Evolutionary conservation across 2,113 vertebrate species (phyloP), one percentile per base, ranked within the genome.

Genomic region (Rhombomys opimus): DNA sequence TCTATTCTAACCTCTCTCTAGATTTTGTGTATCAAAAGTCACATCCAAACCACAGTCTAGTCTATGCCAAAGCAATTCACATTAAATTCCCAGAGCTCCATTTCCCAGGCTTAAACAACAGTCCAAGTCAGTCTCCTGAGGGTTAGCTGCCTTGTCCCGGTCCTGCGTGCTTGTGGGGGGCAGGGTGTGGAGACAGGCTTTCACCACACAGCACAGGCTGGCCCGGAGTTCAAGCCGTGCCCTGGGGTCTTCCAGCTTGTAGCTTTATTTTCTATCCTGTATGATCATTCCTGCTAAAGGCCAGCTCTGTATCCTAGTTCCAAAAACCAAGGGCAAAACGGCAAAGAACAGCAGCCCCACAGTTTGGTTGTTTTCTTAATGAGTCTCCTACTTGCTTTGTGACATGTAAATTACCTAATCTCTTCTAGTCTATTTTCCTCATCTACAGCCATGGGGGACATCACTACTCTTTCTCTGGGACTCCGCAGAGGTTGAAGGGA

Each of bases 61-160:
- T 68, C 25, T 88, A 93, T 82, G 76, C 46, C 86, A 96, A 91
- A 93, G 67, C 2, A 11, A 94, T 92, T 92, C 68, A 73, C 59
- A 77, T 63, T 97, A 95, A 76, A 89, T 92, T 96, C 92, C 93
- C 96, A 2, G 70, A 90, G 86, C 85, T 97, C 88, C 95, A 97
- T 77, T 90, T 87, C 81, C 80, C 41, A 87, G 57, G 68, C 50
- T 91, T 85, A 78, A 35, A 95, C 91, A 81, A 32, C 54, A 57
- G 78, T 23, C 52, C 54, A 82, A 38, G 35, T 7, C 54, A 13
- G 20, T 30, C 30, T 63, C 76, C 59, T 38, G 54, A 95, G 76
- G 90, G 67, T 85, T 94, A 87, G 87, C 30, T 93, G 93, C 65
- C 91, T 86, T 63, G 13, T 87, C 86, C 63, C 67, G 59, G 80